Base-by-base conservation (phyloP, 2,113 vertebrate species). In the Podarcis raffonei region DNA sequence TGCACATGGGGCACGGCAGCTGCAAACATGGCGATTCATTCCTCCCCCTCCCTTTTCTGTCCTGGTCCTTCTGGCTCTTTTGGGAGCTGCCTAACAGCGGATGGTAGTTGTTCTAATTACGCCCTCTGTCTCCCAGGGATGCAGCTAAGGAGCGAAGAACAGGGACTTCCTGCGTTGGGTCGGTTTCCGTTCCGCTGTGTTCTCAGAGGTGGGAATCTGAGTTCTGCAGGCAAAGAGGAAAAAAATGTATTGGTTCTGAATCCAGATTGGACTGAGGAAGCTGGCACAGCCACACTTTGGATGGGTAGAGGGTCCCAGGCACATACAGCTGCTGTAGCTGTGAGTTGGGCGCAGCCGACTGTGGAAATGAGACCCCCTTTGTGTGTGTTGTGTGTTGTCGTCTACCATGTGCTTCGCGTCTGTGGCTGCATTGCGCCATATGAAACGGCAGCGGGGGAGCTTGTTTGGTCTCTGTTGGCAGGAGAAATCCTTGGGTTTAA, bases 81-180 rank as follows among this genome's bases (percentile, higher is more conserved):
- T 92, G 92, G 92, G 95, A 92, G 90, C 90, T 89, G 87, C 91
- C 91, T 89, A 83, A 90, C 92, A 90, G 93, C 92, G 22, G 94
- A 92, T 93, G 93, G 89, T 53, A 90, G 84, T 1, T 0, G 37
- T 90, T 93, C 94, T 95, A 91, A 95, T 93, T 94, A 89, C 92
- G 94, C 90, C 95, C 94, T 95, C 93, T 95, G 94, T 95, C 94
- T 94, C 95, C 93, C 94, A 95, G 94, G 94, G 93, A 92, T 95
- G 91, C 94, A 94, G 93, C 94, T 94, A 92, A 93, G 92, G 93
- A 93, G 91, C 39, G 94, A 95, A 94, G 94, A 95, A 94, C 93
- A 94, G 95, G 95, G 94, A 94, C 92, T 53, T 53, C 48, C 94
- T 88, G 0, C 92, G 48, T 92, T 93, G 94, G 95, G 95, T 94